phyloP scores from a whole-genome alignment of 2,797 vertebrate species.

The Pangasius djambal region DNA sequence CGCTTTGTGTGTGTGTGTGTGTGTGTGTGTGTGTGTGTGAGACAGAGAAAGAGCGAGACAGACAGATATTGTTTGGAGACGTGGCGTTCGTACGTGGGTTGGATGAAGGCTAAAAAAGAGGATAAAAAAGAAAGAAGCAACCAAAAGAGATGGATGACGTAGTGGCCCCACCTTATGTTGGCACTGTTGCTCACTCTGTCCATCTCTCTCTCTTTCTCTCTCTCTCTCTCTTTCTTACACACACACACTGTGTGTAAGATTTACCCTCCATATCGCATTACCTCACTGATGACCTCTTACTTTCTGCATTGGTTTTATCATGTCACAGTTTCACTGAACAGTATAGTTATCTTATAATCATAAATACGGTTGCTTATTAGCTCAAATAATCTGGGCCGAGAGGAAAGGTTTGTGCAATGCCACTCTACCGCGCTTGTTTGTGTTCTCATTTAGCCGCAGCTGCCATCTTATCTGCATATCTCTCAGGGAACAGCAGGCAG shows the following conservation, averaged over 20 bases:
- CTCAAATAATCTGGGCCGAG: not conserved
- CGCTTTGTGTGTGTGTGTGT: slow-evolving; percentile 54
- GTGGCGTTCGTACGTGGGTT: slow-evolving; percentile 49
- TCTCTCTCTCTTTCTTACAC: not conserved
- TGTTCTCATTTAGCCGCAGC: slow-evolving; percentile 39
- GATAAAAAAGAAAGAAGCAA: slow-evolving; percentile 30
- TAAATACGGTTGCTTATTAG: not conserved
- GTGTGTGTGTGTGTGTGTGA: slow-evolving; percentile 34
- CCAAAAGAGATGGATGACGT: slow-evolving; percentile 25
- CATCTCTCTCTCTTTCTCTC: not conserved
- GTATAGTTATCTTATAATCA: not conserved
- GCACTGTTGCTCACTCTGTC: slow-evolving; percentile 13
- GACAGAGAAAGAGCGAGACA: slow-evolving; percentile 40
- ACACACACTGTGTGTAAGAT: not conserved
- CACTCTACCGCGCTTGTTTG: slow-evolving; percentile 9
- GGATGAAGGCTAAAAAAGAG: slow-evolving; percentile 42
- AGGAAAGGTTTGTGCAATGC: not conserved
- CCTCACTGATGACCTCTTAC: not conserved
- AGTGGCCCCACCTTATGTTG: slow-evolving; percentile 2
- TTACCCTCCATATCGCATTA: not conserved
- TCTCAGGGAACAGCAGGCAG: slow-evolving; percentile 27
- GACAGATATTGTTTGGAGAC: slow-evolving; percentile 58
- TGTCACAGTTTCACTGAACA: not conserved
- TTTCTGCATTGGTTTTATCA: not conserved
- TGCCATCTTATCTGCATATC: slow-evolving; percentile 16